Evolutionary conservation across 2,113 vertebrate species (phyloP).

Genomic region (Proteles cristata): DNA sequence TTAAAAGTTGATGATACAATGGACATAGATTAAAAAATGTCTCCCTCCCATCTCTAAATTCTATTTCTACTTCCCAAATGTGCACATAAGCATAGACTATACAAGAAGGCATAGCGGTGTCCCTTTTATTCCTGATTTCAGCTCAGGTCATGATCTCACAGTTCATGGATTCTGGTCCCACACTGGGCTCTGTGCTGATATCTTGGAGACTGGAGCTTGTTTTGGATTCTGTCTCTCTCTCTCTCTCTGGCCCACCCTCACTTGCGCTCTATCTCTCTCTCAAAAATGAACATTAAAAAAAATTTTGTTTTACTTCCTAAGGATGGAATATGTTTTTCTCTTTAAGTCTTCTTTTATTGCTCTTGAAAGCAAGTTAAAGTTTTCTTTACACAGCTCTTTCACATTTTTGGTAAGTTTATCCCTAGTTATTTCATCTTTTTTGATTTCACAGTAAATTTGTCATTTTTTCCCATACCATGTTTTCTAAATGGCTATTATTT

Average conservation of each 20-base stretch:
- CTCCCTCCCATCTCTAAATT: neutral
- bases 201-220: neutral
- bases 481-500: slow-evolving; percentile 29
- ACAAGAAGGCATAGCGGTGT: neutral
- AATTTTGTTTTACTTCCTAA: neutral
- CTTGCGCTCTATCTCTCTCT: neutral
- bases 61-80: neutral
- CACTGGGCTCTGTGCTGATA: neutral
- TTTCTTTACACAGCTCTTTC: neutral
- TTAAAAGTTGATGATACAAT: neutral
- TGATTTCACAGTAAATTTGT: neutral
- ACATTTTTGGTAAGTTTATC: slow-evolving; percentile 34
- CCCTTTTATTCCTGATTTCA: neutral
- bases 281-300: neutral
- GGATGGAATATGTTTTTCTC: neutral
- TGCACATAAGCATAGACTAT: neutral
- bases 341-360: neutral
- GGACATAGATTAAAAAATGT: neutral
- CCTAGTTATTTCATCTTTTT: neutral
- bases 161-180: neutral
- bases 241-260: neutral
- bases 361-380: neutral
- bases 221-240: neutral
- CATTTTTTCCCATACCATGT: neutral
- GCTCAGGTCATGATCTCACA: neutral